Percentiles rank a stretch among this genome's conserved stretches.
These are phyloP conservation scores for Leucoma salicis DNA, from an alignment of 2,888 invertebrate genomes.

Conservation along the genomic window DNA sequence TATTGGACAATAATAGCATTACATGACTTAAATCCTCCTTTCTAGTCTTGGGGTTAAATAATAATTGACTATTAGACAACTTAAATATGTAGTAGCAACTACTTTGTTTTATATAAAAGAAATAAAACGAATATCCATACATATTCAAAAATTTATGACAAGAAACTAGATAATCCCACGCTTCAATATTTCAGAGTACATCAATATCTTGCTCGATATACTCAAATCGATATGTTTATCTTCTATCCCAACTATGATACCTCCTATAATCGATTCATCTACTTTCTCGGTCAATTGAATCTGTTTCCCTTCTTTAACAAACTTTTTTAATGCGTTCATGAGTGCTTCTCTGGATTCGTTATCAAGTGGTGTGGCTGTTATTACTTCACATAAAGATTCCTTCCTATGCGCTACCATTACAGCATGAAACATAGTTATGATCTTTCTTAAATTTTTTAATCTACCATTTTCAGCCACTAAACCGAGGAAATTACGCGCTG, in stretches of 20 bases:
- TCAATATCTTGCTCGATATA: constrained; percentile 55
- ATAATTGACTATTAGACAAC: too few species aligned
- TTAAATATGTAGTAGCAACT: too few species aligned
- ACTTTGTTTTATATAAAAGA: too few species aligned
- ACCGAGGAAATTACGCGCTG: constrained; percentile 55
- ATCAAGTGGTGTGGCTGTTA: constrained; percentile 63
- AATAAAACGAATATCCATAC: too few species aligned
- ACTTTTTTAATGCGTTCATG: constrained; percentile 51
- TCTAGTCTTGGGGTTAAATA: too few species aligned
- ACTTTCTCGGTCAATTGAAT: constrained; percentile 62
- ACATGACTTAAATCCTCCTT: too few species aligned
- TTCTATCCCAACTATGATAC: constrained; percentile 65
- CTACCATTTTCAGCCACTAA: constrained; percentile 68
- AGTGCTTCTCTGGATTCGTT: constrained; percentile 40
- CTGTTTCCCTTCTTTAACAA: constrained; percentile 54
- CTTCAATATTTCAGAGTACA: constrained; percentile 62
- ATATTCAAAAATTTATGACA: too few species aligned
- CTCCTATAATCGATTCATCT: constrained; percentile 58
- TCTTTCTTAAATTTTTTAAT: constrained; percentile 52
- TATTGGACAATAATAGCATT: too few species aligned
- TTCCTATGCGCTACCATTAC: constrained; percentile 70
- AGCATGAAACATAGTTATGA: constrained; percentile 53
- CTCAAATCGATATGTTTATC: constrained; percentile 70
- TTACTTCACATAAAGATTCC: constrained; percentile 65
- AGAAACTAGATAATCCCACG: not conserved